phyloP scores from a whole-genome alignment of 2,797 vertebrate genomes.

The Ptychobarbus kaznakovi region DNA sequence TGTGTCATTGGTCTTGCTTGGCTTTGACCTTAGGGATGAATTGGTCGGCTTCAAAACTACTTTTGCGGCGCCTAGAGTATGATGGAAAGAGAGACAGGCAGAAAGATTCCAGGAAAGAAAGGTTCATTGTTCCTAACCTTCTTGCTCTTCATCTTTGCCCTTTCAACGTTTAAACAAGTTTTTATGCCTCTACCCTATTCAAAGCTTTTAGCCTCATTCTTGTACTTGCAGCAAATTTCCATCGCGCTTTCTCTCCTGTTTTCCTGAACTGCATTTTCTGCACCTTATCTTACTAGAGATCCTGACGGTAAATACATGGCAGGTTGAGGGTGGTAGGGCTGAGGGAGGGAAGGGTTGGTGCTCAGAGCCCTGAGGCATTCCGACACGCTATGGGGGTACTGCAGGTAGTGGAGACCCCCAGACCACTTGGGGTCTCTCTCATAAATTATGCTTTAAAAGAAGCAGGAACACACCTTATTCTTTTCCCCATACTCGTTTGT shows the following conservation, averaged over 20 bases:
- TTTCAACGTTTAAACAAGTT: conserved; percentile 20
- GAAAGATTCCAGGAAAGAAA: conserved; percentile 2
- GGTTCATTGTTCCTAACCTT: conserved; percentile 9
- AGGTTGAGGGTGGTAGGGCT: conserved; percentile 29
- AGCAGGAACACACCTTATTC: background rate
- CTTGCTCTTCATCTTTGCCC: background rate
- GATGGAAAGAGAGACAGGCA: conserved; percentile 8
- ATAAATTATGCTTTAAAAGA: conserved; percentile 16
- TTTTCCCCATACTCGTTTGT: background rate
- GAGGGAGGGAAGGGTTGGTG: conserved; percentile 17
- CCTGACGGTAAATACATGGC: conserved; percentile 33
- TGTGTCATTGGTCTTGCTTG: conserved; percentile 40
- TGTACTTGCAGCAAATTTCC: conserved; percentile 39
- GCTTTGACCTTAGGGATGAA: conserved; percentile 29
- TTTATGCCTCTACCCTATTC: background rate
- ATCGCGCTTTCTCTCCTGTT: conserved; percentile 66
- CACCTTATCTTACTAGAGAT: conserved; percentile 40
- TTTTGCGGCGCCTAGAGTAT: background rate
- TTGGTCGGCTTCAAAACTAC: conserved; percentile 8
- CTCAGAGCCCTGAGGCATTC: conserved; percentile 47
- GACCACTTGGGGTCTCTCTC: conserved; percentile 27
- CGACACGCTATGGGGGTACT: conserved; percentile 59
- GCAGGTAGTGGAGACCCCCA: conserved; percentile 54
- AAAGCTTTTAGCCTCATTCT: background rate
- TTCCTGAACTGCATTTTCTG: conserved; percentile 63